Evolutionary conservation across 2,113 vertebrate species (phyloP), one percentile per base, ranked within the genome.

Genomic region (Chaetodon auriga): DNA sequence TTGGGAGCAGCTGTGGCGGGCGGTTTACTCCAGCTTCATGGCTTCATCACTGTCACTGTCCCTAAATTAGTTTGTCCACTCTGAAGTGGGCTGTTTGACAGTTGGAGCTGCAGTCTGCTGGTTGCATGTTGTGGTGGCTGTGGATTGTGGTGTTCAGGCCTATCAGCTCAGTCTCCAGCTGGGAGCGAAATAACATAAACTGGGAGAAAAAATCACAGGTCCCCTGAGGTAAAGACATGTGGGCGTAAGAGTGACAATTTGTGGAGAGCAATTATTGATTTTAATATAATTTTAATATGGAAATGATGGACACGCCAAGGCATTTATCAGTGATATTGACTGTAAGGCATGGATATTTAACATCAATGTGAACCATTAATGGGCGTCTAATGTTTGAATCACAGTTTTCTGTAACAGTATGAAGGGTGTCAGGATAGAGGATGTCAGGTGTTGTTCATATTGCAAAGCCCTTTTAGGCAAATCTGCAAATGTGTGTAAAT

Each of bases 21-120:
- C 1, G 2, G 58, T 72, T 66, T 63, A 14, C 11, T 9, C n/a
- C 72, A 68, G 72, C 63, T 74, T 58, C 64, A 57, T 65, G 78
- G 62, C 72, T 72, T 81, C 36, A 54, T 80, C 75, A 35, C 79
- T 62, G 76, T 77, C 87, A 72, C 79, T 71, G 82, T 78, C 71
- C 58, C 53, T 66, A 68, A 71, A 70, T 84, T 11, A 89, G 75
- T 75, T 71, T 77, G 73, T 79, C 82, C 84, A 49, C 23, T 43
- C 12, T 78, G 73, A 70, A 71, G 55, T 57, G 45, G 23, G 36
- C 18, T 23, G 58, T 74, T 1, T 84, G 63, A 55, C 79, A 81
- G 69, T 77, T 55, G 19, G 54, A 66, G 57, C 35, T 82, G 65
- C 60, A 80, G 74, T 36, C n/a, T 63, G 36, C 19, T 62, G 30